Percentiles rank a stretch among this genome's conserved stretches.
These are phyloP conservation scores for Cichlasoma orientale DNA, from an alignment of 2,797 vertebrate species.

Conservation along the genomic window DNA sequence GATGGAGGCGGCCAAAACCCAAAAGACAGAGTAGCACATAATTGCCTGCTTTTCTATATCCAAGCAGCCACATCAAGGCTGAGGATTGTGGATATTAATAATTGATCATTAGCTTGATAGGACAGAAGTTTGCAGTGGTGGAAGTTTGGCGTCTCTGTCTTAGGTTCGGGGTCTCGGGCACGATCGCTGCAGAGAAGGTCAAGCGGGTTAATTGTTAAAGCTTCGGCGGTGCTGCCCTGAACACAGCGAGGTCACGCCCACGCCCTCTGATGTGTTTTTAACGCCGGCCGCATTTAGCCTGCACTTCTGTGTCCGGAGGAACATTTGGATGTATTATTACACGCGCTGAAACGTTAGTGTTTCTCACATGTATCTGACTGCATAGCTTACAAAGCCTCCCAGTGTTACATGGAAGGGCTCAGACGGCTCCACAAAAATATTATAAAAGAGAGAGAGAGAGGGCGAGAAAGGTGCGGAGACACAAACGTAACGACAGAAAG, in stretches of 20 bases:
- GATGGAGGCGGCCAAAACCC: slow-evolving; percentile 71
- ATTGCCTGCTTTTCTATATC: slow-evolving; percentile 82
- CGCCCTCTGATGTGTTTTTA: slow-evolving; percentile 14
- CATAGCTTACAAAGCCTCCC: not conserved
- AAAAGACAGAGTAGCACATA: slow-evolving; percentile 79
- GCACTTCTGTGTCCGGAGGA: not conserved
- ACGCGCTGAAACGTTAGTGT: not conserved
- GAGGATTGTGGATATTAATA: slow-evolving; percentile 84
- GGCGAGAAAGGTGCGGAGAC: too few species aligned
- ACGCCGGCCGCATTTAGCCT: not conserved
- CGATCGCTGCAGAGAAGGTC: slow-evolving; percentile 69
- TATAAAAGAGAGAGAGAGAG: too few species aligned
- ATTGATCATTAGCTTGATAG: slow-evolving; percentile 84
- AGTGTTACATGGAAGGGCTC: fast-evolving
- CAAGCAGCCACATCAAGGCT: slow-evolving; percentile 79
- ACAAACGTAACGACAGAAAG: too few species aligned
- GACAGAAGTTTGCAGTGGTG: slow-evolving; percentile 70
- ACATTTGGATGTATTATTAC: not conserved
- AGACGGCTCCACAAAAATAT: too few species aligned
- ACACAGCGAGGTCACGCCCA: slow-evolving; percentile 24
- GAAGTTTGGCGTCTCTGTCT: slow-evolving; percentile 73
- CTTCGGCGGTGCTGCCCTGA: slow-evolving; percentile 15
- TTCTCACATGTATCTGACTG: too few species aligned
- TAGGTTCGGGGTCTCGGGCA: slow-evolving; percentile 52
- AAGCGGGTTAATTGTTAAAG: slow-evolving; percentile 35